Percentiles rank a stretch among this genome's conserved stretches.
These are phyloP conservation scores for Spheniscus mendiculus DNA, from an alignment of 2,113 vertebrate genomes.

Conservation along the genomic window DNA sequence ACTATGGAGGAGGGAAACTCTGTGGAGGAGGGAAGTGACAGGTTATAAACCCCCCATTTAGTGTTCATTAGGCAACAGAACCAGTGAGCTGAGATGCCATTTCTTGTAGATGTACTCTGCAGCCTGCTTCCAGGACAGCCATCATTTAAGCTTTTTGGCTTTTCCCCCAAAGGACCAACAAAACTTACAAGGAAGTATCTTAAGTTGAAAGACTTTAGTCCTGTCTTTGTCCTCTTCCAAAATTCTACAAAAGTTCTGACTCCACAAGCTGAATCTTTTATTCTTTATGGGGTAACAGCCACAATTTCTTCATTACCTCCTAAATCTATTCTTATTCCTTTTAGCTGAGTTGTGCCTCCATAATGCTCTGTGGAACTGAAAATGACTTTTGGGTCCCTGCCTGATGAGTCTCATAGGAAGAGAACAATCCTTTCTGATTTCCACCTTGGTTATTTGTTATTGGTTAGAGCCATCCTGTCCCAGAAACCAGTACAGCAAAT, in stretches of 20 bases:
- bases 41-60: not conserved
- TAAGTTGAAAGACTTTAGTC: not conserved
- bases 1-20: not conserved
- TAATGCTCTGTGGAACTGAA: not conserved
- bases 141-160: not conserved
- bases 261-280: not conserved
- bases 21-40: not conserved
- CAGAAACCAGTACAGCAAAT: not conserved
- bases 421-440: not conserved
- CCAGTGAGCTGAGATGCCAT: accelerated
- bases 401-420: not conserved
- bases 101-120: not conserved
- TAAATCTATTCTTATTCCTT: not conserved
- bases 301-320: not conserved
- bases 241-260: not conserved
- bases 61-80: not conserved
- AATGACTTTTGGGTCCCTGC: not conserved
- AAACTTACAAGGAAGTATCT: not conserved
- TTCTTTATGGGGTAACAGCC: not conserved
- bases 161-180: not conserved
- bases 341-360: not conserved
- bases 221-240: not conserved
- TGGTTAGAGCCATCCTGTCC: not conserved
- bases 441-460: not conserved
- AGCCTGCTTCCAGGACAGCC: not conserved